Evolutionary conservation across 2,113 vertebrate genomes (phyloP), one percentile per base, ranked within the genome.

Genomic region (Promerops cafer): DNA sequence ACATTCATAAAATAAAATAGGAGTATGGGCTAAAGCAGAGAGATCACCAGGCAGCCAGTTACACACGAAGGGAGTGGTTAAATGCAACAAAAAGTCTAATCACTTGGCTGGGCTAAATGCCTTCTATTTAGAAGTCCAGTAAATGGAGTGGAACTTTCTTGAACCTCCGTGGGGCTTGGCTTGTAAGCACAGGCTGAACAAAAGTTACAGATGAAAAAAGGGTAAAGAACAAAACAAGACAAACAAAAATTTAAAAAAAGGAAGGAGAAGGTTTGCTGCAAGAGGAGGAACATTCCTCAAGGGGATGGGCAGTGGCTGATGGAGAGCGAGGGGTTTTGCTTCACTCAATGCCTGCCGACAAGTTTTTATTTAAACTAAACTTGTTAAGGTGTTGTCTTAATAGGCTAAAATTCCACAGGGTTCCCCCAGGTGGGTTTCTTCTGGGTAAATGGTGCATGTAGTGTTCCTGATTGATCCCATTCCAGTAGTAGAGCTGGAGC

Each of bases 311-410:
- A 77, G 76, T 1, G 14, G 33, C 86, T 90, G 83, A 90, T 33
- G 63, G 83, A 92, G 81, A 89, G 80, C 5, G 13, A 88, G 35
- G 35, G 33, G 77, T 94, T 95, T 94, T 44, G 47, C 69, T 87
- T 69, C 12, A 7, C 87, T 96, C 90, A 96, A 97, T 70, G 93
- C 95, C 93, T 94, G 94, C 93, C 81, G 89, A 97, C 70, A 83
- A 97, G 76, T 96, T 97, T 97, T 95, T 97, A 96, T 96, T 97
- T 97, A 97, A 97, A 96, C 92, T 96, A 94, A 97, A 95, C 64
- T 81, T 97, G 94, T 95, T 95, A 96, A 98, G 95, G 97, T 98
- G 97, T 97, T 97, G 94, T 92, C 97, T 97, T 97, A 97, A 97
- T 94, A 97, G 97, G 96, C 96, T 90, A 39, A 92, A 60, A 75